Percentiles rank a stretch among this genome's conserved stretches.
phyloP scores from a whole-genome alignment of 2,888 invertebrate species.

The Melangyna quadrimaculata region DNA sequence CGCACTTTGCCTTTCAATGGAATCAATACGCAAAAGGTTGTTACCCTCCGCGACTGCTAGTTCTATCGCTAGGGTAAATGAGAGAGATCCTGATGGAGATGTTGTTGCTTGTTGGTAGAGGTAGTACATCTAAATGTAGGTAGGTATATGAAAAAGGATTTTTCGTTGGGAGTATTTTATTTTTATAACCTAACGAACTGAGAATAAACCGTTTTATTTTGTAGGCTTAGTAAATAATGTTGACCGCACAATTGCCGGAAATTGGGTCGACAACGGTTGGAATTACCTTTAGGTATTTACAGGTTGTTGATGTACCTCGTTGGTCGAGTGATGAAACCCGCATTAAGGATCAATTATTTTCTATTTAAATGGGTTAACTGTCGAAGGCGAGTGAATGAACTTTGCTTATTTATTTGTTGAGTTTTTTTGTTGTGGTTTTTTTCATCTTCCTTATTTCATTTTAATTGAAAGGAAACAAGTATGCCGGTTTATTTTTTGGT shows the following conservation, averaged over 20 bases:
- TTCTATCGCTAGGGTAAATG: neutral
- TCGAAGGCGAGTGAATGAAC: conserved; percentile 56
- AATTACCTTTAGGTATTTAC: conserved; percentile 28
- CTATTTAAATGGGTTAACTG: conserved; percentile 59
- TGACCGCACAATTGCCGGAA: conserved; percentile 66
- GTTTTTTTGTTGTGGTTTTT: conserved; percentile 6
- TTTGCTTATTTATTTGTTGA: conserved; percentile 17
- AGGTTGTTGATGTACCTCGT: neutral
- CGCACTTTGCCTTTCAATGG: conserved; percentile 64
- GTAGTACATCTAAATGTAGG: too few relatives aligned
- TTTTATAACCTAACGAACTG: conserved; percentile 23
- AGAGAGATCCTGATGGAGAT: conserved; percentile 8
- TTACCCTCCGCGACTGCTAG: conserved; percentile 51
- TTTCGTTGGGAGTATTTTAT: conserved; percentile 55
- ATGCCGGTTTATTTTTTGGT: conserved; percentile 50
- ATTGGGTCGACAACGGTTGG: conserved; percentile 51
- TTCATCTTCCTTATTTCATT: neutral
- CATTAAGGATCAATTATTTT: conserved; percentile 26
- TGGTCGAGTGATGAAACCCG: conserved; percentile 10
- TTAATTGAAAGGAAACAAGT: conserved; percentile 1
- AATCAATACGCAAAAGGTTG: conserved; percentile 70
- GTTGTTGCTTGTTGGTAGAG: too few relatives aligned
- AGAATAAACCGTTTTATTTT: conserved; percentile 32
- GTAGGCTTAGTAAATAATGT: conserved; percentile 54
- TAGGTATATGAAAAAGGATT: too few relatives aligned